phyloP scores from a whole-genome alignment of 2,888 invertebrate genomes.

The Drepanosiphum platanoidis region DNA sequence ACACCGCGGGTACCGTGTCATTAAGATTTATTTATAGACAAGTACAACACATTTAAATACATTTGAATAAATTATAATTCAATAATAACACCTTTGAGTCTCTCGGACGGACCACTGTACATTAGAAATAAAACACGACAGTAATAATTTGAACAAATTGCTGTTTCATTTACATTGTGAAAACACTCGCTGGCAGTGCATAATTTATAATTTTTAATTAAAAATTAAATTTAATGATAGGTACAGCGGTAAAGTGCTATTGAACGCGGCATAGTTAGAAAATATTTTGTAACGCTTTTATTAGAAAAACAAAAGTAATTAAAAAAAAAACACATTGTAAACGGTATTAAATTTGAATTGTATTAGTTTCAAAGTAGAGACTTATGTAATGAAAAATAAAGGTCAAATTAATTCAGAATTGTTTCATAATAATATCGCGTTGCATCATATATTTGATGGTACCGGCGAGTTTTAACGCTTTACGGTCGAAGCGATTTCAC shows the following conservation, averaged over 20 bases:
- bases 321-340: neutral
- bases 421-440: neutral
- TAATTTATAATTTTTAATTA: neutral
- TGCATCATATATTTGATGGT: no score
- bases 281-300: neutral
- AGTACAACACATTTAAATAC: neutral
- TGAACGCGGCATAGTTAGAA: neutral
- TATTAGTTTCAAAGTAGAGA: neutral
- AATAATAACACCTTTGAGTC: neutral
- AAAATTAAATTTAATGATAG: neutral
- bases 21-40: conserved; percentile 30
- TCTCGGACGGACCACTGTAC: neutral
- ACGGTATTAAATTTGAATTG: neutral
- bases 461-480: no score
- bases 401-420: neutral
- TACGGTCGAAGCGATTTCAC: no score
- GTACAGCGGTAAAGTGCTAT: neutral
- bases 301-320: neutral
- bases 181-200: neutral
- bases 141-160: neutral
- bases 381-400: neutral
- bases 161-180: neutral
- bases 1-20: neutral
- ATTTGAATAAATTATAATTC: conserved; percentile 4
- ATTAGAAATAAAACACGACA: neutral